A percentile compares a stretch with the other conserved stretches of the same genome.
These are phyloP conservation scores for Synaphobranchus kaupii DNA, from an alignment of 2,797 vertebrate genomes.

Conservation along the genomic window DNA sequence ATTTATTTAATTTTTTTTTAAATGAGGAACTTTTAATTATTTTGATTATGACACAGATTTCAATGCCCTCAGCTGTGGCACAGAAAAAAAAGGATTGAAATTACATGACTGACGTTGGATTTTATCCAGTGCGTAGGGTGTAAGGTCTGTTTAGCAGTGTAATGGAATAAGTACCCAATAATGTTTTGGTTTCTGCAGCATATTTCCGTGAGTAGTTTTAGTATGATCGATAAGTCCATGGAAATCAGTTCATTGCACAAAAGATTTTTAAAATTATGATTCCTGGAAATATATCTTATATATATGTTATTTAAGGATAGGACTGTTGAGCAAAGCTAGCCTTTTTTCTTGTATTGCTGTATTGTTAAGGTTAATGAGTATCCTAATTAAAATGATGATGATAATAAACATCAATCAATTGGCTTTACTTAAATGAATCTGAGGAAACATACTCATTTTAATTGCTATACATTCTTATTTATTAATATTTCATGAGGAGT, in stretches of 20 bases:
- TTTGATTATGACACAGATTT: slow-evolving; percentile 37
- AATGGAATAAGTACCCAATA: slow-evolving; percentile 22
- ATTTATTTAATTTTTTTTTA: background rate
- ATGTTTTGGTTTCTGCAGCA: background rate
- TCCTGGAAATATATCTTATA: background rate
- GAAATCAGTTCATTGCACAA: background rate
- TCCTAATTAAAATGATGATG: background rate
- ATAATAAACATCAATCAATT: background rate
- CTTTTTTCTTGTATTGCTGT: background rate
- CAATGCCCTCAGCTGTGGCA: slow-evolving; percentile 39
- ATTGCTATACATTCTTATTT: background rate
- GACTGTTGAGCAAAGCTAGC: background rate
- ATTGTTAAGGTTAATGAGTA: background rate
- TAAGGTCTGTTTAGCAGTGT: slow-evolving; percentile 24
- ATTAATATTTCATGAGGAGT: background rate
- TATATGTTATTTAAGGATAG: background rate
- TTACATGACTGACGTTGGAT: slow-evolving; percentile 54
- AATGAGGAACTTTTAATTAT: slow-evolving; percentile 24
- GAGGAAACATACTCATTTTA: background rate
- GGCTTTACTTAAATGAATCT: background rate
- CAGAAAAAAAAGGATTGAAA: slow-evolving; percentile 37
- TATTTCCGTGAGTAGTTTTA: slow-evolving; percentile 15
- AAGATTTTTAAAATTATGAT: background rate
- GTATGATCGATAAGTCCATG: slow-evolving; percentile 36
- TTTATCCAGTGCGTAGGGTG: slow-evolving; percentile 35